Percentiles rank a stretch among this genome's conserved stretches.
These are phyloP conservation scores for Apogon hyalosoma DNA, from an alignment of 2,797 vertebrate genomes.

Conservation along the genomic window DNA sequence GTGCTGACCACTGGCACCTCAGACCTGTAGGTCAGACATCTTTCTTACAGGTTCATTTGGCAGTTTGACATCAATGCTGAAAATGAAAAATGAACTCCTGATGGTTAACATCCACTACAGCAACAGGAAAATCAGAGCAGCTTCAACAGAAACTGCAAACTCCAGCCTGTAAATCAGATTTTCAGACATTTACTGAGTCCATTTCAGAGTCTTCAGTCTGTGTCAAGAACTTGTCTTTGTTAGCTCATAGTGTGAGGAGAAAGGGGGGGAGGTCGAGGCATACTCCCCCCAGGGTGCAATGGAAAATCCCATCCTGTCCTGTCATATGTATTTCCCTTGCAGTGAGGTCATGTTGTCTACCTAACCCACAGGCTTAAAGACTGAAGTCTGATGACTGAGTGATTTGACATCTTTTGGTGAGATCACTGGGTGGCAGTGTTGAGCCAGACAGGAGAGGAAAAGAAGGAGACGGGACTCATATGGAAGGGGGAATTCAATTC, in stretches of 20 bases:
- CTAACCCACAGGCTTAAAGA: slow-evolving; percentile 62
- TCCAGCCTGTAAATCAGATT: slow-evolving; percentile 16
- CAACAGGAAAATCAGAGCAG: slow-evolving; percentile 12
- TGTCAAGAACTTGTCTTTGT: slow-evolving; percentile 56
- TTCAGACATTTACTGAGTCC: slow-evolving; percentile 29
- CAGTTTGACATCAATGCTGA: slow-evolving; percentile 6
- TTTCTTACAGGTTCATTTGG: neutral
- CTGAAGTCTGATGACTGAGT: slow-evolving; percentile 30
- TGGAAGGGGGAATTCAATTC: neutral
- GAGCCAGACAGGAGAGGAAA: slow-evolving; percentile 71
- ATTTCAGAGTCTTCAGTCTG: slow-evolving; percentile 22
- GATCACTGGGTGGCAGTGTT: slow-evolving; percentile 85
- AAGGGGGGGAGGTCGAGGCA: slow-evolving; percentile 29
- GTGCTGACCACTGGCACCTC: neutral
- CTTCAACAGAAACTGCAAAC: neutral
- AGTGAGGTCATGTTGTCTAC: slow-evolving; percentile 79
- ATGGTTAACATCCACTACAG: neutral
- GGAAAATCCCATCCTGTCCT: slow-evolving; percentile 78
- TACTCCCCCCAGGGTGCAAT: slow-evolving; percentile 62
- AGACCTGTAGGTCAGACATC: neutral
- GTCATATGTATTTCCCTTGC: slow-evolving; percentile 66
- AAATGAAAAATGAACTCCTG: neutral
- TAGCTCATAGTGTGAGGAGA: slow-evolving; percentile 41
- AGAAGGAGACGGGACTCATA: slow-evolving; percentile 1
- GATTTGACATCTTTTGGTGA: neutral